A percentile compares a stretch with the other conserved stretches of the same genome.
Conservation (phyloP, 2,888 invertebrate genomes). For the Stenchaetothrips biformis region DNA sequence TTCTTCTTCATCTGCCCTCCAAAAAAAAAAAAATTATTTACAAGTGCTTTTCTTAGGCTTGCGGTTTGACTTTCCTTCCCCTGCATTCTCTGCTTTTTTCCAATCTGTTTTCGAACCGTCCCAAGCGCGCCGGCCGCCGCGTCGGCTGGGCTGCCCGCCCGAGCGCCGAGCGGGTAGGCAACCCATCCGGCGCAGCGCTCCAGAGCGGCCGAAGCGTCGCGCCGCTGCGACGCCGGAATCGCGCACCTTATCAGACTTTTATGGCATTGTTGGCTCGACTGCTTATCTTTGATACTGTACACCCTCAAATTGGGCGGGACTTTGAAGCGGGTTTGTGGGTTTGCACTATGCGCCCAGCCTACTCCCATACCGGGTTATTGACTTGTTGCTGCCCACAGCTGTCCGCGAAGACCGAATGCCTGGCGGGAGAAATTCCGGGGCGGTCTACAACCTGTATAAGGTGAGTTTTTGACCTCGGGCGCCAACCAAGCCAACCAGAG, state of each 20-base stretch:
- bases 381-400: constrained; percentile 55
- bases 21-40: not conserved
- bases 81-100: not conserved
- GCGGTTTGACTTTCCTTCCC: not conserved
- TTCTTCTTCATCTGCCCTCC: not conserved
- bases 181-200: too few relatives aligned
- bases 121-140: too few relatives aligned
- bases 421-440: constrained; percentile 97
- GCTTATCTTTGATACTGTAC: too few relatives aligned
- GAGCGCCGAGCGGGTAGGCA: too few relatives aligned
- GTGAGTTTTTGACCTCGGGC: constrained; percentile 43
- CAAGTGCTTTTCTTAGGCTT: not conserved
- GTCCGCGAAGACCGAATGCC: constrained; percentile 99
- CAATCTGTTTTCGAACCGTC: not conserved
- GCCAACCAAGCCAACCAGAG: not conserved
- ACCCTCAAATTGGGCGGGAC: too few relatives aligned
- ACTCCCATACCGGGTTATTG: constrained; percentile 28
- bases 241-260: too few relatives aligned
- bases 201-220: too few relatives aligned
- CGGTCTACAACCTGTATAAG: constrained; percentile 98
- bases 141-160: too few relatives aligned
- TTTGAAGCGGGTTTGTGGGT: too few relatives aligned
- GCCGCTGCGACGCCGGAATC: too few relatives aligned
- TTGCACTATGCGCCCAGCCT: too few relatives aligned
- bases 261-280: too few relatives aligned